A percentile compares a stretch with the other conserved stretches of the same genome.
Conservation (phyloP, 2,113 vertebrate genomes). For the Gymnocephalus cernua region DNA sequence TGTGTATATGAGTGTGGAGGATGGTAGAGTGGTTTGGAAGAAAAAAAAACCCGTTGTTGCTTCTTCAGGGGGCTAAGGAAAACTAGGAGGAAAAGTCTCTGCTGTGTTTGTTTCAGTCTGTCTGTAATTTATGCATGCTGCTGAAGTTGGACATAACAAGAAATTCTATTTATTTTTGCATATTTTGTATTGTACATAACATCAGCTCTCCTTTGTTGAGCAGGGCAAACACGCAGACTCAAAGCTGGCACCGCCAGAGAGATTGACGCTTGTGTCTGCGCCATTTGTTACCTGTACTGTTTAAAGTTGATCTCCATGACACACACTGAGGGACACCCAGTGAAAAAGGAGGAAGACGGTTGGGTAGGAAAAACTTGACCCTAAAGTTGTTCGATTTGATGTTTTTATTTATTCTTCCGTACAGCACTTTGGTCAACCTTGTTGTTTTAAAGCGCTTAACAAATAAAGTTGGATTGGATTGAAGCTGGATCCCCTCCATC, state of each 20-base stretch:
- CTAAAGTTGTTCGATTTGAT: constrained; percentile 46
- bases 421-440: too few species aligned
- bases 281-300: constrained; percentile 22
- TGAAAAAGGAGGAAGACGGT: not conserved
- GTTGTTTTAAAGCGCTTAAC: too few species aligned
- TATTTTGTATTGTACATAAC: not conserved
- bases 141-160: constrained; percentile 3
- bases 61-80: constrained; percentile 13
- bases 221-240: not conserved
- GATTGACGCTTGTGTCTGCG: not conserved
- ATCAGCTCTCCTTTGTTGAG: not conserved
- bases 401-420: too few species aligned
- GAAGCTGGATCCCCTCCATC: constrained; percentile 33
- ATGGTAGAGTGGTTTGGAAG: constrained; percentile 18
- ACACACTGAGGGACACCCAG: constrained; percentile 7
- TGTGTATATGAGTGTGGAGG: constrained; percentile 21
- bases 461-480: too few species aligned
- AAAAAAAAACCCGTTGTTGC: constrained; percentile 4
- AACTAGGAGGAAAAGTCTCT: not conserved
- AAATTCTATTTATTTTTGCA: not conserved
- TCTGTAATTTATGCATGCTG: constrained; percentile 40
- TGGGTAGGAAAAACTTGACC: constrained; percentile 70
- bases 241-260: not conserved
- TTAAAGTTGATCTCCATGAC: constrained; percentile 6
- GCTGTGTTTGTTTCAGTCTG: constrained; percentile 39